A percentile compares a stretch with the other conserved stretches of the same genome.
These are phyloP conservation scores for Trissolcus japonicus DNA, from an alignment of 2,888 invertebrate genomes.

Conservation along the genomic window DNA sequence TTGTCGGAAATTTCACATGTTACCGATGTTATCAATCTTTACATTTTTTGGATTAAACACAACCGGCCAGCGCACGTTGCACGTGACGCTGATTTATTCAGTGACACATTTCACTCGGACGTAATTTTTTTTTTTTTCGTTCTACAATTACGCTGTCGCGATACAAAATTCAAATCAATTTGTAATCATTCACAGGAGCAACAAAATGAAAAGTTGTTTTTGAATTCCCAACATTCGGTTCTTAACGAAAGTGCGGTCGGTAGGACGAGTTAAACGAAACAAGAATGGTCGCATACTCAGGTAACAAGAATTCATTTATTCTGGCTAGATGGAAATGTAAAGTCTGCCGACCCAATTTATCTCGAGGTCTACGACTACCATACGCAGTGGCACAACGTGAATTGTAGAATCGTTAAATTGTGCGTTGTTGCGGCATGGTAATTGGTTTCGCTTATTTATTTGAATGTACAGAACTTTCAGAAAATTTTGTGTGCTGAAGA, in stretches of 20 bases:
- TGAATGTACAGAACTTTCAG: conserved; percentile 36
- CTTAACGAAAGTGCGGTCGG: conserved; percentile 23
- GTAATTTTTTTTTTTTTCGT: conserved; percentile 3
- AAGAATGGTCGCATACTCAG: conserved; percentile 56
- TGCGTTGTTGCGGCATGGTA: conserved; percentile 66
- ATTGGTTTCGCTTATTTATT: conserved; percentile 69
- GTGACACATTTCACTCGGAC: conserved; percentile 10
- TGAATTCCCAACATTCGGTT: conserved; percentile 18
- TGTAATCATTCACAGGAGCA: background rate
- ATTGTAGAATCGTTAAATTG: conserved; percentile 66
- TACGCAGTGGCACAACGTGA: conserved; percentile 51
- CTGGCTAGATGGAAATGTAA: conserved; percentile 71
- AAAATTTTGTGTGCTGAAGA: conserved; percentile 25
- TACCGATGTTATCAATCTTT: conserved; percentile 48
- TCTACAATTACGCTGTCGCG: conserved; percentile 2
- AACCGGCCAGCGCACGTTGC: conserved; percentile 9
- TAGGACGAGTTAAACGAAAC: conserved; percentile 23
- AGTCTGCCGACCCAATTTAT: conserved; percentile 72
- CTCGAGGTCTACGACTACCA: conserved; percentile 61
- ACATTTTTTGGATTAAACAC: conserved; percentile 27
- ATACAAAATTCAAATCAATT: conserved; percentile 15
- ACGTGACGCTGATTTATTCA: conserved; percentile 40
- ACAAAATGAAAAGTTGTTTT: background rate
- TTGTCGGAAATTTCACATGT: conserved; percentile 57
- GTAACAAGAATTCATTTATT: conserved; percentile 74